These are phyloP conservation scores for Erpetoichthys calabaricus DNA, from an alignment of 2,797 vertebrate genomes.

Conservation along the genomic window DNA sequence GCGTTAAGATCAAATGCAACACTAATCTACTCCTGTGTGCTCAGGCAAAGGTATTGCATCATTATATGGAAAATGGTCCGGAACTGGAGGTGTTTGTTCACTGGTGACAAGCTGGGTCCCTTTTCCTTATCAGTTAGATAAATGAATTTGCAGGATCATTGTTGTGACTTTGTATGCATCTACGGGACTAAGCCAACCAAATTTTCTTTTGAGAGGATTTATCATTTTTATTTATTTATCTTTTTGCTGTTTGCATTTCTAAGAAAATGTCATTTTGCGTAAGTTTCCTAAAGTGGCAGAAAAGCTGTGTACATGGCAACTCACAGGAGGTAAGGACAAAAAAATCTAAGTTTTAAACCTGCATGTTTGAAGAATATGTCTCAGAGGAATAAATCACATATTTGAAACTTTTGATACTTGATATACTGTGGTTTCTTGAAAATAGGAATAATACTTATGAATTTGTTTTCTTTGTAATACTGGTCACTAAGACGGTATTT, in stretches of 20 bases:
- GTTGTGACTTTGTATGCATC: not conserved
- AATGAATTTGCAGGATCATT: not conserved
- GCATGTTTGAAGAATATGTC: not conserved
- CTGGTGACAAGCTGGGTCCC: no score
- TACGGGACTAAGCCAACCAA: not conserved
- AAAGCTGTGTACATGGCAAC: not conserved
- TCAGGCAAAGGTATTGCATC: no score
- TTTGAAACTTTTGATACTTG: no score
- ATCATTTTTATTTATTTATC: not conserved
- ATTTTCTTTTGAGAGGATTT: not conserved
- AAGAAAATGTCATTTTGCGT: constrained; percentile 5
- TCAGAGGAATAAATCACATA: not conserved
- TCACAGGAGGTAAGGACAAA: constrained; percentile 2
- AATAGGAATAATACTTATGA: no score
- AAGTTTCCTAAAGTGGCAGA: constrained; percentile 7
- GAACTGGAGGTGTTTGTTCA: no score
- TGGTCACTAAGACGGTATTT: no score
- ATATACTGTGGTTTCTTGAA: no score
- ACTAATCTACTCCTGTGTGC: no score
- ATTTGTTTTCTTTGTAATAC: no score
- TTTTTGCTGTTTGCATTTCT: constrained; percentile 1
- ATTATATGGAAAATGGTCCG: no score
- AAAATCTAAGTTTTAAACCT: not conserved
- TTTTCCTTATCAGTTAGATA: not conserved
- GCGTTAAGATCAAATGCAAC: no score